phyloP scores from a whole-genome alignment of 2,797 vertebrate species.

The Salmo trutta region DNA sequence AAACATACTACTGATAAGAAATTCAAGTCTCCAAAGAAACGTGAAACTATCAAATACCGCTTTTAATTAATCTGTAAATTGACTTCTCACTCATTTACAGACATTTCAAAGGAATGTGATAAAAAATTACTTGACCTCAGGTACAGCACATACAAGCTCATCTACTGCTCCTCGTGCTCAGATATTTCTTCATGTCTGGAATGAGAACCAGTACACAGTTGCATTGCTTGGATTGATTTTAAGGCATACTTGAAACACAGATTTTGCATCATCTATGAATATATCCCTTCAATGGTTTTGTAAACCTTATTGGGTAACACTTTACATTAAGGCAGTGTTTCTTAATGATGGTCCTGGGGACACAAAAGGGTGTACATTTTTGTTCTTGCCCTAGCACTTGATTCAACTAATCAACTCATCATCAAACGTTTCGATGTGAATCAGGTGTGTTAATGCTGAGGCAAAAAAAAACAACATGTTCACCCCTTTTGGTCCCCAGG shows the following conservation, averaged over 20 bases:
- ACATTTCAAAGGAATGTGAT: slow-evolving; percentile 25
- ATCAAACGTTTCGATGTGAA: too few species aligned
- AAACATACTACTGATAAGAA: slow-evolving; percentile 41
- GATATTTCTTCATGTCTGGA: background rate
- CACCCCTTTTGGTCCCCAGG: too few species aligned
- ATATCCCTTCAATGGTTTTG: background rate
- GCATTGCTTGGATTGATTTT: background rate
- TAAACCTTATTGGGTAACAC: background rate
- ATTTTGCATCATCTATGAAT: too few species aligned
- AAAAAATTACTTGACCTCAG: slow-evolving; percentile 67
- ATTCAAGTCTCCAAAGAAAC: slow-evolving; percentile 53
- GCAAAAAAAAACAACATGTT: too few species aligned
- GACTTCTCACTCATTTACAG: background rate
- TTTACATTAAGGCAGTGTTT: background rate
- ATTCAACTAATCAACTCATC: too few species aligned
- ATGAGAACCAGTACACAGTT: background rate
- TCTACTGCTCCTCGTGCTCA: slow-evolving; percentile 21
- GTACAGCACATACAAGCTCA: slow-evolving; percentile 70
- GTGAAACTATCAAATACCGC: slow-evolving; percentile 53
- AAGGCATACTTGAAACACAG: background rate
- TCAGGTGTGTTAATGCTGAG: too few species aligned
- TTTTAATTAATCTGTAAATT: slow-evolving; percentile 18
- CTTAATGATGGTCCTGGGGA: too few species aligned
- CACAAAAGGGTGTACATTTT: too few species aligned
- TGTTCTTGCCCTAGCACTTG: too few species aligned